phyloP scores from a whole-genome alignment of 2,888 invertebrate species.

The Galerucella calmariensis region DNA sequence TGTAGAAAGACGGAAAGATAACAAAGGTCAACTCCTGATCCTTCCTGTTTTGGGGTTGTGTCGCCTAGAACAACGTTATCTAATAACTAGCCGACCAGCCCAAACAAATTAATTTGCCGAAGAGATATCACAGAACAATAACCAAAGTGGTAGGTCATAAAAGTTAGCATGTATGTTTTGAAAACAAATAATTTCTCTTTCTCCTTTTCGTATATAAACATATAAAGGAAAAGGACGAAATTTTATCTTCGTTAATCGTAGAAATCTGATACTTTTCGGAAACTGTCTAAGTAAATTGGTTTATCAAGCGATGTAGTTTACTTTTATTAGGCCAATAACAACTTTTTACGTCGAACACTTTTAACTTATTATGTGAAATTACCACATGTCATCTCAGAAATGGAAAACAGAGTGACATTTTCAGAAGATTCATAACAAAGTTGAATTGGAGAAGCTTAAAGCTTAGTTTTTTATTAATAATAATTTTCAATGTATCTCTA shows the following conservation, averaged over 20 bases:
- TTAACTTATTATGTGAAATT: no score
- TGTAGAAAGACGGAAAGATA: conserved; percentile 40
- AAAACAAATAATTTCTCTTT: conserved; percentile 21
- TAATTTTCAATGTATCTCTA: no score
- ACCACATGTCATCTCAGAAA: no score
- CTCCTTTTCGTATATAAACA: conserved; percentile 1
- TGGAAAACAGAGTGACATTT: no score
- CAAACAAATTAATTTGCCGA: conserved; percentile 34
- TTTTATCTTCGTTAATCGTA: not conserved
- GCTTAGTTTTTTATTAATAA: no score
- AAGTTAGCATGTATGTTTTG: conserved; percentile 18
- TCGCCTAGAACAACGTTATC: conserved; percentile 31
- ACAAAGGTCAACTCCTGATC: conserved; percentile 52
- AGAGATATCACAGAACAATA: conserved; percentile 26
- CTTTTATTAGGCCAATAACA: not conserved
- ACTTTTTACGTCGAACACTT: not conserved
- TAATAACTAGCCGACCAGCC: conserved; percentile 27
- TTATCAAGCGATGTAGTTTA: not conserved
- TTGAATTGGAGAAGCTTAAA: no score
- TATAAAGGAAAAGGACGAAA: conserved; percentile 3
- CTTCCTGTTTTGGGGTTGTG: conserved; percentile 37
- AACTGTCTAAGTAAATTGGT: not conserved
- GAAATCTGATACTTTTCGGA: not conserved
- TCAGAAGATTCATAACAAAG: no score
- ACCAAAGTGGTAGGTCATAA: conserved; percentile 18